A percentile compares a stretch with the other conserved stretches of the same genome.
phyloP scores from a whole-genome alignment of 2,888 invertebrate genomes.

The Oscheius sp. region DNA sequence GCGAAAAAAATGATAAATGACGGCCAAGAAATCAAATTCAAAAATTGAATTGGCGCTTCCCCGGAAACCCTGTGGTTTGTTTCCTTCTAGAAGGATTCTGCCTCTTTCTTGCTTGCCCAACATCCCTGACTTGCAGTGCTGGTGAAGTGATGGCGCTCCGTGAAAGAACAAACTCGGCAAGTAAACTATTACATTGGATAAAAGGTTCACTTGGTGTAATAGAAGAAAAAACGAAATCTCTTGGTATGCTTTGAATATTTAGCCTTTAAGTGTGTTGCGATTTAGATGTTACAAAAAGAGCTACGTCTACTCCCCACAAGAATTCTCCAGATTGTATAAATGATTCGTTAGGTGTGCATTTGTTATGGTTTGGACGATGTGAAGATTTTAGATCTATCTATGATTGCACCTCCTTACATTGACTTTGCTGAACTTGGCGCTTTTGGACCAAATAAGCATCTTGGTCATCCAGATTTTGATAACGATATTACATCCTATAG shows the following conservation, averaged over 20 bases:
- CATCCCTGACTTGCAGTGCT: neutral
- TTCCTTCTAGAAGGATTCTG: neutral
- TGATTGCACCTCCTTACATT: neutral
- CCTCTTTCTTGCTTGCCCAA: neutral
- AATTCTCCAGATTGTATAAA: neutral
- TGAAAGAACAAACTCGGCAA: conserved; percentile 13
- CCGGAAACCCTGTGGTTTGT: neutral
- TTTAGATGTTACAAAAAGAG: conserved; percentile 10
- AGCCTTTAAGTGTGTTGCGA: neutral
- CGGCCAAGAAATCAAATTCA: too few relatives aligned
- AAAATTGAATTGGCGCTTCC: neutral
- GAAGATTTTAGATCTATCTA: conserved; percentile 16
- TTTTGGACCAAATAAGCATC: neutral
- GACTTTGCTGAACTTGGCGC: conserved; percentile 27
- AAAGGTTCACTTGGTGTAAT: neutral
- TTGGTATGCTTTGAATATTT: neutral
- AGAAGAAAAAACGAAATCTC: neutral
- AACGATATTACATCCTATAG: conserved; percentile 29
- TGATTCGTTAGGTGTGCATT: neutral
- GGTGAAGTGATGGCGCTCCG: conserved; percentile 1
- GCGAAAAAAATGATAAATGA: too few relatives aligned
- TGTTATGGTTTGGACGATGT: neutral
- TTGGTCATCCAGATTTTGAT: conserved; percentile 30
- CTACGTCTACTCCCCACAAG: conserved; percentile 18
- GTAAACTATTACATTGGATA: neutral